Evolutionary conservation across 2,797 vertebrate genomes (phyloP), one percentile per base, ranked within the genome.

Genomic region (Poeciliopsis paucimaculata): DNA sequence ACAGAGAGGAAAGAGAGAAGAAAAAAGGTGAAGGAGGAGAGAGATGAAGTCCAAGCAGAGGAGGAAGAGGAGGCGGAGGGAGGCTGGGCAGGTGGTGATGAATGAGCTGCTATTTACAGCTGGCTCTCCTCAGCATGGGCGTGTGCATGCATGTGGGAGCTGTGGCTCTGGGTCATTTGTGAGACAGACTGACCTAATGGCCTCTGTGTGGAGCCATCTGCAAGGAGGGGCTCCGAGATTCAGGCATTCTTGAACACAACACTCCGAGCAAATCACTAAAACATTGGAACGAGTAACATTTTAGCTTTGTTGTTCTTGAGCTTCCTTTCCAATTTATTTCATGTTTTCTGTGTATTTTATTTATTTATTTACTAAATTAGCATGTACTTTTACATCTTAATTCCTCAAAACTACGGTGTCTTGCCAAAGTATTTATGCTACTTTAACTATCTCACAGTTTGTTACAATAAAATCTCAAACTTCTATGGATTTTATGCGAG

Each of bases 51-150:
- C 49, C 34, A 80, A 70, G 75, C 72, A 60, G 80, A 85, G 9
- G 72, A 79, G 45, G 3, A 83, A 74, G 80, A 82, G 81, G 79
- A 92, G 78, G 82, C 79, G 78, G 86, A 73, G 60, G 75, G 77
- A 79, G 86, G 80, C 80, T 82, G 81, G 86, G 84, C 81, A 87
- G 90, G 87, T 87, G 74, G 72, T 90, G 91, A 94, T 92, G 87
- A 91, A 94, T 94, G 91, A 84, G 88, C 82, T 88, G 89, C 91
- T 94, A 92, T 94, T 94, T 91, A 75, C 88, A 90, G 86, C 84
- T 79, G 55, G 45, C 57, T 76, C 87, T 80, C 85, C 77, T 62
- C 80, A 51, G 76, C 41, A 23, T 36, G 75, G 43, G 86, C 47
- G 88, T 86, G 84, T 74, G 77, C 72, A 72, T 72, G 43, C 79